Conservation (phyloP, 2,797 vertebrate genomes). For the Peromyscus eremicus region DNA sequence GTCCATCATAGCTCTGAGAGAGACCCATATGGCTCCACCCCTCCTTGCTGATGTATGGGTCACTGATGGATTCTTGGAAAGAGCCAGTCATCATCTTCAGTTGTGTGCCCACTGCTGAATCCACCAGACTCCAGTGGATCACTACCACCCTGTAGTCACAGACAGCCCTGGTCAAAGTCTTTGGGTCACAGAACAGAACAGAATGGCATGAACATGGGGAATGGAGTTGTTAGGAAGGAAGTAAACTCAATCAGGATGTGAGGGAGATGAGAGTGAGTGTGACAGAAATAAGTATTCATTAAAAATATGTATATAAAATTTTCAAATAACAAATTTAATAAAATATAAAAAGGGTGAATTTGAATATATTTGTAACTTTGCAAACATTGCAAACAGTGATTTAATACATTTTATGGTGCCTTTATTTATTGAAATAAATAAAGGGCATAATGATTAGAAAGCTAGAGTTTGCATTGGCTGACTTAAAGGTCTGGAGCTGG, state of each 20-base stretch:
- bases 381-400: fast-evolving
- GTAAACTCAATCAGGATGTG: not conserved
- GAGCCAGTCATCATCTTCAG: not conserved
- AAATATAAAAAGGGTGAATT: not conserved
- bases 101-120: not conserved
- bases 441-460: not conserved
- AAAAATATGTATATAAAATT: not conserved
- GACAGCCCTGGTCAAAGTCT: not conserved
- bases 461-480: not conserved
- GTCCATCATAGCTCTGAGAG: not conserved
- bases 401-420: not conserved
- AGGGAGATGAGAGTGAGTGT: not conserved
- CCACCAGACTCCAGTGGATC: not conserved
- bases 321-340: not conserved
- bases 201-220: not conserved
- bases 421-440: not conserved
- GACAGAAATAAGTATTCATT: not conserved
- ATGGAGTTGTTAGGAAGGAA: not conserved
- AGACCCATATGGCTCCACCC: not conserved
- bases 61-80: not conserved
- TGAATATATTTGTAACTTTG: not conserved
- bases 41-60: not conserved
- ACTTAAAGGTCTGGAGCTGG: not conserved
- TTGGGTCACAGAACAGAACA: not conserved
- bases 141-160: not conserved